These are phyloP conservation scores for Dendrocopos noguchii DNA, from an alignment of 2,113 vertebrate species.

Conservation along the genomic window DNA sequence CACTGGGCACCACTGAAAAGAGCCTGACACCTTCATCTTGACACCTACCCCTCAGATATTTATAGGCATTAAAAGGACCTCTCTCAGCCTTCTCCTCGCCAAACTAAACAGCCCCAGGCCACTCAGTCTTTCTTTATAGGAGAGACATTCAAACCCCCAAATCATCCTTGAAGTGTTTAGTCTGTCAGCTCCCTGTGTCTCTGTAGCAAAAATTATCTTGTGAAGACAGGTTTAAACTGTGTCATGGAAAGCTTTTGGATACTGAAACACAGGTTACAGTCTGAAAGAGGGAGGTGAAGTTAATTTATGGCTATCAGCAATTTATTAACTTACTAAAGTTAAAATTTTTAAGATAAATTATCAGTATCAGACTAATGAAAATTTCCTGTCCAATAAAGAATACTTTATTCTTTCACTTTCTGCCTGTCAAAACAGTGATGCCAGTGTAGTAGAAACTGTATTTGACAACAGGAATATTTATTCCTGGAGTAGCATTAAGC, in stretches of 20 bases:
- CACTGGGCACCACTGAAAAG: too few species aligned
- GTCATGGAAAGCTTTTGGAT: neutral
- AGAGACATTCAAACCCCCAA: too few species aligned
- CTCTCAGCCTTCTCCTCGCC: too few species aligned
- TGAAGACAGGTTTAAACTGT: too few species aligned
- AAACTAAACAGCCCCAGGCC: too few species aligned
- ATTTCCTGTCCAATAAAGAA: neutral
- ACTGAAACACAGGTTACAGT: neutral
- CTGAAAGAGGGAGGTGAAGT: neutral
- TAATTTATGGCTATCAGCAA: neutral
- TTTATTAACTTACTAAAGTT: neutral
- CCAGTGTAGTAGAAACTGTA: neutral
- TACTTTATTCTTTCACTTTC: neutral
- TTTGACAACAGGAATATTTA: constrained; percentile 10
- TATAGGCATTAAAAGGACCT: too few species aligned
- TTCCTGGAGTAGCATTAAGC: neutral
- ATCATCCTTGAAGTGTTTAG: too few species aligned
- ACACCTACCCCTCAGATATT: too few species aligned
- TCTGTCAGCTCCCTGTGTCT: too few species aligned
- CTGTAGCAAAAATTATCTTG: too few species aligned
- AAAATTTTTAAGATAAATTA: neutral
- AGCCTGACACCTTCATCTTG: too few species aligned
- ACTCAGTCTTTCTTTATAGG: too few species aligned
- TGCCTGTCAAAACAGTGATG: neutral
- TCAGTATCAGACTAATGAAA: neutral